A percentile compares a stretch with the other conserved stretches of the same genome.
Conservation (phyloP, 2,113 vertebrate species). For the Perca fluviatilis region DNA sequence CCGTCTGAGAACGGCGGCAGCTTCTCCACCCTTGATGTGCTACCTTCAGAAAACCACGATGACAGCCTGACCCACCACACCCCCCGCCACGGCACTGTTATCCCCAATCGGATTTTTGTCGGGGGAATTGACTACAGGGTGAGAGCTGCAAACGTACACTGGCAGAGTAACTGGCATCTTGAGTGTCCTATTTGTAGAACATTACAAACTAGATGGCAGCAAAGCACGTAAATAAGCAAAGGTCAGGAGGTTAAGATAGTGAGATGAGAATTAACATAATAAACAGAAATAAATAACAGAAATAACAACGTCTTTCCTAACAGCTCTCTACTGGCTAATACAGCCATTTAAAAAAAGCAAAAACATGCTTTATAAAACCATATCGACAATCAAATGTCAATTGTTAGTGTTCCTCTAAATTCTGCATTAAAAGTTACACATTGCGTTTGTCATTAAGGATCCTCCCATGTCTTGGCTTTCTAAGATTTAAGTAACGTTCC, state of each 20-base stretch:
- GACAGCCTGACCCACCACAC: slow-evolving; percentile 48
- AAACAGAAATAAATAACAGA: too few relatives aligned
- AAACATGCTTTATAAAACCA: neutral
- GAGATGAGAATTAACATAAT: neutral
- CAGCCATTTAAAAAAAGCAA: neutral
- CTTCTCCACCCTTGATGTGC: slow-evolving; percentile 77
- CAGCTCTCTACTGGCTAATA: neutral
- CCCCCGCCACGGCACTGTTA: slow-evolving; percentile 83
- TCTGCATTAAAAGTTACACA: too few relatives aligned
- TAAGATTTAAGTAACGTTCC: too few relatives aligned
- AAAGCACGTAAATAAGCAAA: neutral
- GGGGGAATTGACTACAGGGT: slow-evolving; percentile 91
- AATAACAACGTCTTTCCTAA: neutral
- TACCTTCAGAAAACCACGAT: slow-evolving; percentile 72
- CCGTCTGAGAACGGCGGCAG: slow-evolving; percentile 83
- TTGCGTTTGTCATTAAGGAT: too few relatives aligned
- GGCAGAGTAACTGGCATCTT: too few relatives aligned
- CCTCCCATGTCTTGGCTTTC: too few relatives aligned
- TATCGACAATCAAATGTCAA: neutral
- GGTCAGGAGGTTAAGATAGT: neutral
- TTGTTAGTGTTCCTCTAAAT: too few relatives aligned
- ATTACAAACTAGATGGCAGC: slow-evolving; percentile 17
- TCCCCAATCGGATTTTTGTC: slow-evolving; percentile 93
- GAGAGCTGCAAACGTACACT: neutral
- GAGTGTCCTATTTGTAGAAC: neutral